These are phyloP conservation scores for Cirrhinus mrigala DNA, from an alignment of 2,797 vertebrate species.

Conservation along the genomic window DNA sequence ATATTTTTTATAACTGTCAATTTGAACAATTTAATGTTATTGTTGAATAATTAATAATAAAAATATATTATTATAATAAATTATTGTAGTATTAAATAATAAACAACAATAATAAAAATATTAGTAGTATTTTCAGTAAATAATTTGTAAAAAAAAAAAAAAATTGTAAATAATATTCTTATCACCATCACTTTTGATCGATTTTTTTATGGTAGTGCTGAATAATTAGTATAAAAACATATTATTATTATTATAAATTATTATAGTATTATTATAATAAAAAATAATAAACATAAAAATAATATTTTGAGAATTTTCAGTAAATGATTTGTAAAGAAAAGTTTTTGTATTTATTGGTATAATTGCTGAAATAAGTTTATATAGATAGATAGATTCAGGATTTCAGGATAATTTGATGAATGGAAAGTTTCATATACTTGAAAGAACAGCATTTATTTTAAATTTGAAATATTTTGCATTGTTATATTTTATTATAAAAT, in stretches of 20 bases:
- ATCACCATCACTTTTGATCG: neutral
- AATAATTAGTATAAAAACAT: neutral
- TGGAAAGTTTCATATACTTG: no score
- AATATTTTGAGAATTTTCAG: neutral
- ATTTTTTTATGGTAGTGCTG: neutral
- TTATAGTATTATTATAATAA: neutral
- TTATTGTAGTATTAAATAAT: neutral
- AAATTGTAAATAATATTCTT: neutral
- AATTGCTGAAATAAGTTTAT: neutral
- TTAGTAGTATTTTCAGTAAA: neutral
- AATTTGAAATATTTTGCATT: no score
- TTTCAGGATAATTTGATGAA: no score
- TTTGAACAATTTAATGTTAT: neutral
- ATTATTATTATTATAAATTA: neutral
- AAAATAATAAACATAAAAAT: neutral
- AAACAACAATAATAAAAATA: neutral
- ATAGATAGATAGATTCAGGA: no score
- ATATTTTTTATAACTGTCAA: neutral
- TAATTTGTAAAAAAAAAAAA: neutral
- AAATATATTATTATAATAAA: neutral
- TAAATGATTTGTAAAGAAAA: neutral
- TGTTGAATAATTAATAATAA: neutral
- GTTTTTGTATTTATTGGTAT: neutral
- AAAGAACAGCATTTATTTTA: no score
- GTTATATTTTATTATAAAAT: neutral